These are phyloP conservation scores for Amblyraja radiata DNA, from an alignment of 2,797 vertebrate genomes.

Conservation along the genomic window DNA sequence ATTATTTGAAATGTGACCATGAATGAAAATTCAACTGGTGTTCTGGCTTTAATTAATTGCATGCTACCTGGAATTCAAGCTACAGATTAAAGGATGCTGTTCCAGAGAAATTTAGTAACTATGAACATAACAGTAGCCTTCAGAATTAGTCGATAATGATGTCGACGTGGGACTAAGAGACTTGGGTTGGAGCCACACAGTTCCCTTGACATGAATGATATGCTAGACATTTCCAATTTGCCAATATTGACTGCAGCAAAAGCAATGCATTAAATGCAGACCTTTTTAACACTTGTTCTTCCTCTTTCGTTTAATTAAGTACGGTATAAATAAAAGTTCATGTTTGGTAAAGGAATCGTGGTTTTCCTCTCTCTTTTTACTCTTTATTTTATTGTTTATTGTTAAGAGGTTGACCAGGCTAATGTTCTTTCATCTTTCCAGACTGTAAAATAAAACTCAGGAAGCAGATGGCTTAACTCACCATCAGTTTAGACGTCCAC, in stretches of 20 bases:
- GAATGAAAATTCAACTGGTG: conserved; percentile 58
- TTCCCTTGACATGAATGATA: conserved; percentile 48
- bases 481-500: conserved; percentile 2
- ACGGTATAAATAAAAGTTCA: conserved; percentile 56
- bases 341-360: conserved; percentile 52
- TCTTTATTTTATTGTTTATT: conserved; percentile 34
- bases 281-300: conserved; percentile 66
- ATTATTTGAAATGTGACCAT: conserved; percentile 63
- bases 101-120: conserved; percentile 31
- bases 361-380: conserved; percentile 38
- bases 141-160: conserved; percentile 42
- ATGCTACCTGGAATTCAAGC: conserved; percentile 47
- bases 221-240: conserved; percentile 52
- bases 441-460: conserved; percentile 37
- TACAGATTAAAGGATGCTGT: conserved; percentile 39
- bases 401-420: conserved; percentile 31
- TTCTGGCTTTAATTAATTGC: conserved; percentile 58
- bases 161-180: conserved; percentile 41
- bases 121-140: neutral
- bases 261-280: conserved; percentile 47
- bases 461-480: conserved; percentile 37
- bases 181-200: conserved; percentile 40
- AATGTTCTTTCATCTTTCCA: conserved; percentile 34
- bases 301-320: conserved; percentile 65
- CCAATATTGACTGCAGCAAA: conserved; percentile 53